Conservation (phyloP, 2,113 vertebrate genomes). For the Rhinoderma darwinii region DNA sequence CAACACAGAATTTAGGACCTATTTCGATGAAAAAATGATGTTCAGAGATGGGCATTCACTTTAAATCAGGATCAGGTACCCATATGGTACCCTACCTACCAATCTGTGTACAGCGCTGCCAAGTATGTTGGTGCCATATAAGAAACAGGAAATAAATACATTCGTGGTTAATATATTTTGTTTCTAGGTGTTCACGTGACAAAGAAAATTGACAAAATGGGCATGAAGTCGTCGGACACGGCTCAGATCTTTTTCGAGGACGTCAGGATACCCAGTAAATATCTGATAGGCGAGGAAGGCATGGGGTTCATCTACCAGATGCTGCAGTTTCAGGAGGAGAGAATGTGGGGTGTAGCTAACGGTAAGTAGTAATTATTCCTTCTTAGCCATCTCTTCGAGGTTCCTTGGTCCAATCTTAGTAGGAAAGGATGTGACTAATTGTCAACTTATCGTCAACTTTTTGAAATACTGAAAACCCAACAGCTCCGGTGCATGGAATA, state of each 20-base stretch:
- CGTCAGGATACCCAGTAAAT: conserved; percentile 77
- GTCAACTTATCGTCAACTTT: no score
- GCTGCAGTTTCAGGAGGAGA: conserved; percentile 87
- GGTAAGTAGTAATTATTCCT: conserved; percentile 68
- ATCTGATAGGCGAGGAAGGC: conserved; percentile 83
- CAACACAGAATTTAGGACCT: no score
- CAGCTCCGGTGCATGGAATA: not conserved
- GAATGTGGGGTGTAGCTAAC: conserved; percentile 78
- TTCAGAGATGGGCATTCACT: no score
- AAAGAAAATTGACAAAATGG: conserved; percentile 83
- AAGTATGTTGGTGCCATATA: no score
- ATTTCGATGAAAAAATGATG: no score
- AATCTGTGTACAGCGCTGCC: no score
- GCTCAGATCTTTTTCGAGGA: conserved; percentile 86
- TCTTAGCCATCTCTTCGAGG: not conserved
- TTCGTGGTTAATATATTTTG: not conserved
- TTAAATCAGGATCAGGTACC: no score
- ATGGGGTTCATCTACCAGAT: conserved; percentile 88
- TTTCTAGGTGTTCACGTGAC: conserved; percentile 77
- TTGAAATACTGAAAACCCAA: no score
- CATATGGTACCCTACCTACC: no score
- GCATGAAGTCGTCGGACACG: conserved; percentile 84
- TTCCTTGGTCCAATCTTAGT: not conserved
- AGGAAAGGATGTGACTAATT: not conserved
- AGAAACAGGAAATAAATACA: not conserved